Conservation (phyloP, 2,113 vertebrate species). For the Seriola rivoliana region DNA sequence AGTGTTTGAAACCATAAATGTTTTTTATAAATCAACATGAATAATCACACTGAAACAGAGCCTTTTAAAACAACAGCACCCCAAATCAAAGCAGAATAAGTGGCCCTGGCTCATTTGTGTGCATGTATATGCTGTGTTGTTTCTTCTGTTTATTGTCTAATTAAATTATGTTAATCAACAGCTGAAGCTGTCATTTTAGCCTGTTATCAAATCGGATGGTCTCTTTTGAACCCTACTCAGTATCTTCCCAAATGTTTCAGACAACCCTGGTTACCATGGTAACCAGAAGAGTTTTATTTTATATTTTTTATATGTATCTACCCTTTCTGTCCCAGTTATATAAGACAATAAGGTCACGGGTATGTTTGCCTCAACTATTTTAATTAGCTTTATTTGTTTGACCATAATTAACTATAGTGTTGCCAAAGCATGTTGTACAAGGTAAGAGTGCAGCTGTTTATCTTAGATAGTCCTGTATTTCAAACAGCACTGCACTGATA, state of each 20-base stretch:
- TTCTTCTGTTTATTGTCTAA: neutral
- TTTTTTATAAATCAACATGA: neutral
- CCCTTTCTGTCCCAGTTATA: neutral
- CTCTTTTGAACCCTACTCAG: neutral
- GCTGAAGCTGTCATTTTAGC: neutral
- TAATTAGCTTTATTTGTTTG: neutral
- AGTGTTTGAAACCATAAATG: neutral
- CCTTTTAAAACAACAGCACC: neutral
- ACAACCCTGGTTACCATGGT: too few relatives aligned
- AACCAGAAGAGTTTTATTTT: too few relatives aligned
- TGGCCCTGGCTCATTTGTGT: neutral
- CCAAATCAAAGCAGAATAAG: neutral
- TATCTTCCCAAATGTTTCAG: neutral
- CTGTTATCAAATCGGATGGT: neutral
- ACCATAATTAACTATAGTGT: neutral
- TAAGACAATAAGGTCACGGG: neutral
- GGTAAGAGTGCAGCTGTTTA: too few relatives aligned
- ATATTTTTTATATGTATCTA: too few relatives aligned
- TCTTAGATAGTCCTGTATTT: too few relatives aligned
- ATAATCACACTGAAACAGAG: neutral
- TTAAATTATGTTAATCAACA: neutral
- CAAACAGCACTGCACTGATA: neutral
- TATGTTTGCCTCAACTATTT: neutral
- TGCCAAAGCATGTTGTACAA: neutral
- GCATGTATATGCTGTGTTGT: slow-evolving; percentile 19